Conservation (phyloP, 2,797 vertebrate species). For the Oreortyx pictus region DNA sequence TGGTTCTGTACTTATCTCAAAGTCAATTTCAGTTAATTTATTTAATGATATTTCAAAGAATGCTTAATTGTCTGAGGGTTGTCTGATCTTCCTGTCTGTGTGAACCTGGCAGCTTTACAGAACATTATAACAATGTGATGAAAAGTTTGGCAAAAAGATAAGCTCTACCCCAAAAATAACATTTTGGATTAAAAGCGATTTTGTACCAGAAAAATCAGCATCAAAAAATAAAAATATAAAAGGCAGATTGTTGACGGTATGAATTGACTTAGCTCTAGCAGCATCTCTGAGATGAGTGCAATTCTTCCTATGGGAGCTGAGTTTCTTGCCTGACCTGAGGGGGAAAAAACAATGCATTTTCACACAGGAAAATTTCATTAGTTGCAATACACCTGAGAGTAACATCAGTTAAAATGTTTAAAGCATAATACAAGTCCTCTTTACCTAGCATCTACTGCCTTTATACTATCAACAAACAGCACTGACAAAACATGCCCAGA, state of each 20-base stretch:
- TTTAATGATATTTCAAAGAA: constrained; percentile 57
- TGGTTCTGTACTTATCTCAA: constrained; percentile 7
- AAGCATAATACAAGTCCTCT: neutral
- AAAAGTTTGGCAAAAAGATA: constrained; percentile 51
- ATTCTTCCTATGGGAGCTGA: neutral
- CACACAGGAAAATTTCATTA: neutral
- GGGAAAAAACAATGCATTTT: neutral
- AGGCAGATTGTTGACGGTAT: neutral
- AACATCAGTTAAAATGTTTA: neutral
- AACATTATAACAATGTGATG: constrained; percentile 58
- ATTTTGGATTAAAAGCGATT: constrained; percentile 14
- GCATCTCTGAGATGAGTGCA: neutral
- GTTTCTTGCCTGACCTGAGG: neutral
- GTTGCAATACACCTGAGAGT: neutral
- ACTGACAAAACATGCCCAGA: constrained; percentile 28
- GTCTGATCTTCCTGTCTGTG: constrained; percentile 28
- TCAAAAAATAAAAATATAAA: neutral
- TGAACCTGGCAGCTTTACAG: constrained; percentile 41
- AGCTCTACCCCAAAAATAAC: constrained; percentile 9
- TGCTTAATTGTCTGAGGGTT: constrained; percentile 16
- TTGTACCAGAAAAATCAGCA: neutral
- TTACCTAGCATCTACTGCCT: neutral
- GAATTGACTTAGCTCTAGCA: neutral
- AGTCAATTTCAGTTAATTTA: constrained; percentile 59
- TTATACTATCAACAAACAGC: neutral